Base-by-base conservation (phyloP, 2,797 vertebrate species). In the Sternarchorhynchus goeldii region DNA sequence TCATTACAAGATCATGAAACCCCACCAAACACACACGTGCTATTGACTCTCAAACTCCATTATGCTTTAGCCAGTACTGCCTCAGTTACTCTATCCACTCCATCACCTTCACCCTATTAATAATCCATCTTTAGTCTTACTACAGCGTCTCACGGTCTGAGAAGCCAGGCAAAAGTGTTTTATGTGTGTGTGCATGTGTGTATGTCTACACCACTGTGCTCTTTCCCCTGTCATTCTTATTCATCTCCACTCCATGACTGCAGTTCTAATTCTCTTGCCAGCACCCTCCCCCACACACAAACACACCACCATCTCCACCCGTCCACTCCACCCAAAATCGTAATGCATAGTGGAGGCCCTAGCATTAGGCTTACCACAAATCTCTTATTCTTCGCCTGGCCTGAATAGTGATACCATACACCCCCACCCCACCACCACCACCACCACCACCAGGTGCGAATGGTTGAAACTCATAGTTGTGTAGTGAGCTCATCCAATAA, bases 331-430 rank as follows among this genome's bases (percentile, higher is more conserved):
- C 39, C 65, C 29, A 41, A 70, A 75, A 78, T 81, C 20, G 59
- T 78, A 81, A 80, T 71, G 60, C 68, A 72, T 36, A 53, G 71
- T 67, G 59, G 59, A 71, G 63, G 59, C 75, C 63, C 70, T 60
- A 58, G 50, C 73, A 72, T 78, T 75, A 85, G 80, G 82, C 80
- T 68, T 69, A 60, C 36, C 17, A 25, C 81, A 72, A 76, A 78
- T 71, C 80, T 76, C 53, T 81, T 85, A 81, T 81, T 65, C 39
- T 10, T 3, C 66, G 34, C 55, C 68, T 53, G 67, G 21, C 18
- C 6, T 76, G 64, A 82, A 85, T 81, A 76, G 58, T 21, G 78
- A 81, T 78, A 57, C 69, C 17, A 45, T 57, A 75, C 66, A 50
- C 20, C 29, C 6, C 58, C 34, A 4, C 34, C 1, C 34, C 34